phyloP scores from a whole-genome alignment of 1,140 invertebrate species.

The Nixonia krombeini region DNA sequence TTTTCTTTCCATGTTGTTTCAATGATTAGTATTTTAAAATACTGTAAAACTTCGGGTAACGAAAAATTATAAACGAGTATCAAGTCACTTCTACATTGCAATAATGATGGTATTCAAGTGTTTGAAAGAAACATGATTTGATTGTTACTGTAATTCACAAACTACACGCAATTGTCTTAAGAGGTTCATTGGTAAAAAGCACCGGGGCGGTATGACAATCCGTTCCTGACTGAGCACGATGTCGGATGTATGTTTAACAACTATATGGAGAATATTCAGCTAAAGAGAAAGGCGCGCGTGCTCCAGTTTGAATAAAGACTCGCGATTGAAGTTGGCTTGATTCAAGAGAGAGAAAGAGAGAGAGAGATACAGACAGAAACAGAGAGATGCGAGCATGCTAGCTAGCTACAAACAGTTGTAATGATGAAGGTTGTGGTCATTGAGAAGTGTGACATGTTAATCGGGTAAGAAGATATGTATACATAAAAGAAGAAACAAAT shows the following conservation, averaged over 20 bases:
- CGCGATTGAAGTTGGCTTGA: conserved; percentile 7
- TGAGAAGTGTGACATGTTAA: no score
- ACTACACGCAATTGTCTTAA: no score
- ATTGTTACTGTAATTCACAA: no score
- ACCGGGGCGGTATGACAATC: conserved; percentile 20
- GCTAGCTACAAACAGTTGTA: conserved; percentile 10
- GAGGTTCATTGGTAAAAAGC: neutral
- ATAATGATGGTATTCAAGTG: no score
- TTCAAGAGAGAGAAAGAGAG: neutral
- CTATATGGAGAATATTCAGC: conserved; percentile 27
- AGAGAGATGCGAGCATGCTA: neutral
- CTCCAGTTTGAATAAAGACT: conserved; percentile 22
- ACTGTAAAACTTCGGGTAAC: no score
- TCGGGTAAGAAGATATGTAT: no score
- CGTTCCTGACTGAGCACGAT: neutral
- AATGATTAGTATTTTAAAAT: no score
- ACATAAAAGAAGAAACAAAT: no score
- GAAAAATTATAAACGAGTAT: no score
- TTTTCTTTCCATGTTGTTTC: no score
- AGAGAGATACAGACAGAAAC: neutral
- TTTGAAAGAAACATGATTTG: no score
- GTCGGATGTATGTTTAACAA: conserved; percentile 8
- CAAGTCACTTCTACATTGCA: no score
- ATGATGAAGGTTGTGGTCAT: conserved; percentile 33
- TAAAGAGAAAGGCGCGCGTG: conserved; percentile 30